phyloP scores from a whole-genome alignment of 2,113 vertebrate genomes.

The Neolamprologus sp. region DNA sequence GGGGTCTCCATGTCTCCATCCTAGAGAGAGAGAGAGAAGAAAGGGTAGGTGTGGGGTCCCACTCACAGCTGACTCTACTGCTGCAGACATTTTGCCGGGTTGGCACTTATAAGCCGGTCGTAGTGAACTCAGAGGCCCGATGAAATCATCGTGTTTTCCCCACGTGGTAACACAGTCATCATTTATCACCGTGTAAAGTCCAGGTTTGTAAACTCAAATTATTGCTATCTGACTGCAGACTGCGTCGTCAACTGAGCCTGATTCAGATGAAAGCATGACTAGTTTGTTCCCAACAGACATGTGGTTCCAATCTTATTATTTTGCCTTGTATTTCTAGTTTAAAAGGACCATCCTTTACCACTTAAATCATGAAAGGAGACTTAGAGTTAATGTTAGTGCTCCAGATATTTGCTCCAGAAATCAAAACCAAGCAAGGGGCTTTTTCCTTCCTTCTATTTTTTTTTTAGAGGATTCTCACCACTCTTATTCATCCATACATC shows the following conservation, averaged over 20 bases:
- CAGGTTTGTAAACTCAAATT: not conserved
- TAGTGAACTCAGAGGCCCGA: conserved; percentile 33
- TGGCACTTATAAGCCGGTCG: conserved; percentile 21
- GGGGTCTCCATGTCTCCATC: not conserved
- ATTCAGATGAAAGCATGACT: not conserved
- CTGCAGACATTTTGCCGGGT: conserved; percentile 40
- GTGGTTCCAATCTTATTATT: not conserved
- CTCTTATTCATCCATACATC: not conserved
- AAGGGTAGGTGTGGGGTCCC: conserved; percentile 46
- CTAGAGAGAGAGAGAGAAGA: not conserved
- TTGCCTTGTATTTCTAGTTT: not conserved
- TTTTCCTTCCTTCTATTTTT: not conserved
- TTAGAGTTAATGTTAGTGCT: not conserved
- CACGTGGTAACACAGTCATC: conserved; percentile 20
- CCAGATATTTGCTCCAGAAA: not conserved
- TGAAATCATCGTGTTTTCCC: conserved; percentile 41
- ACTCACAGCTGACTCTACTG: conserved; percentile 40
- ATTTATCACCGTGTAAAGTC: conserved; percentile 15
- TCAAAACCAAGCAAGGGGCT: not conserved
- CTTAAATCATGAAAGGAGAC: not conserved
- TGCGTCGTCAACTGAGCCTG: not conserved
- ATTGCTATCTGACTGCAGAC: not conserved
- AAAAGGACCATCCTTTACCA: not conserved
- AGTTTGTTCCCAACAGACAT: not conserved
- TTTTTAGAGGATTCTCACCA: not conserved